Percentiles rank a stretch among this genome's conserved stretches.
Conservation (phyloP, 2,888 invertebrate species). For the Antheraea yamamai region DNA sequence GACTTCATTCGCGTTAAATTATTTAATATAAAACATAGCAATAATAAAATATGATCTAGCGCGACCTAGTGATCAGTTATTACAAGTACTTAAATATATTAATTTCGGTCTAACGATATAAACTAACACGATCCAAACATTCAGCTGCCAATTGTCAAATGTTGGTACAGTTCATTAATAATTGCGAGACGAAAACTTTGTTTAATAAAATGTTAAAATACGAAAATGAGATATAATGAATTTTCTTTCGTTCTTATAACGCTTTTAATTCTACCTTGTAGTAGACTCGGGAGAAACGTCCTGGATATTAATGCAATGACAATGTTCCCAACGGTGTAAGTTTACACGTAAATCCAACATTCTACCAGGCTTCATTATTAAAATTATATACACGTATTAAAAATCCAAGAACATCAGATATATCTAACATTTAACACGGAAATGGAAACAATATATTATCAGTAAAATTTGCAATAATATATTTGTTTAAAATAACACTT, state of each 20-base stretch:
- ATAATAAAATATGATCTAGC: no score
- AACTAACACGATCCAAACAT: background rate
- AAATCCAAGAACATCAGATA: background rate
- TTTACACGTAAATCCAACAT: no score
- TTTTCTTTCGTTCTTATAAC: background rate
- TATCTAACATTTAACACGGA: background rate
- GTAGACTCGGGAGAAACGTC: background rate
- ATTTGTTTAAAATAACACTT: background rate
- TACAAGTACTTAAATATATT: no score
- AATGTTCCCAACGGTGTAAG: background rate
- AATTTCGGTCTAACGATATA: no score
- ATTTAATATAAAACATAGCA: no score
- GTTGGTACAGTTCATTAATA: background rate
- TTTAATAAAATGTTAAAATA: no score
- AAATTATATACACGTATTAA: no score
- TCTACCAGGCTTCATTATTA: no score
- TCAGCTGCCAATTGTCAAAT: background rate
- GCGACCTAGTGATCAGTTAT: no score
- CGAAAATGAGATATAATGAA: background rate
- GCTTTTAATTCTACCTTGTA: background rate
- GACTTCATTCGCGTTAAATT: no score
- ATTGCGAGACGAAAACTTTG: no score
- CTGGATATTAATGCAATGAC: background rate
- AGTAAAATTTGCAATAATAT: slow-evolving; percentile 1
- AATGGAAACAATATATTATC: background rate